Evolutionary conservation across 2,113 vertebrate genomes (phyloP).

Genomic region (Notothenia coriiceps): DNA sequence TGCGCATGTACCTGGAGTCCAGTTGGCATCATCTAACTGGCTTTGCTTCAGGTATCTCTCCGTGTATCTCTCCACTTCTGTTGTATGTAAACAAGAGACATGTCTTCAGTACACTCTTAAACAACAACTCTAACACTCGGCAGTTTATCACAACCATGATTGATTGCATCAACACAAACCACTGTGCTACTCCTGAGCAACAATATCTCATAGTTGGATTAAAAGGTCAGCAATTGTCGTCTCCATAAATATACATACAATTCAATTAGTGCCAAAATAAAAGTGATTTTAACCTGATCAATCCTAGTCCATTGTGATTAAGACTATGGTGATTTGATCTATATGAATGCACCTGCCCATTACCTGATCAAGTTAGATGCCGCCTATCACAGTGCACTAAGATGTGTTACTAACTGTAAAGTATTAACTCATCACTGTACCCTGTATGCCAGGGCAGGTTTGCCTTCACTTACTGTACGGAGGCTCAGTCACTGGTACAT

Average conservation of each 20-base stretch:
- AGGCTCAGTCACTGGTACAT: too few relatives aligned
- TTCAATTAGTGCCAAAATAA: not conserved
- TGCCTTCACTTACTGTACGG: too few relatives aligned
- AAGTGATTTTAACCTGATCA: too few relatives aligned
- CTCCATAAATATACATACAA: not conserved
- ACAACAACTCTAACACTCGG: not conserved
- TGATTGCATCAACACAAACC: not conserved
- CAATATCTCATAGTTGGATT: not conserved
- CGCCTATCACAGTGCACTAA: too few relatives aligned
- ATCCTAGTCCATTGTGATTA: not conserved
- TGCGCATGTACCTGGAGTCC: constrained; percentile 87
- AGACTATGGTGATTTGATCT: too few relatives aligned
- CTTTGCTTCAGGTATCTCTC: constrained; percentile 85
- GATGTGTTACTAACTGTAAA: too few relatives aligned
- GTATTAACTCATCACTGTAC: too few relatives aligned
- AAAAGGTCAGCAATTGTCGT: not conserved
- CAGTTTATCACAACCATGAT: not conserved
- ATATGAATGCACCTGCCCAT: too few relatives aligned
- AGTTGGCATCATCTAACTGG: constrained; percentile 70
- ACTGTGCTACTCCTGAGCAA: not conserved
- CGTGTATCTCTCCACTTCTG: constrained; percentile 90
- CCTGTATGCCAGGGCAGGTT: too few relatives aligned
- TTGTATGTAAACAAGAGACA: constrained; percentile 50
- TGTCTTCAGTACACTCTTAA: not conserved
- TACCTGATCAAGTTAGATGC: too few relatives aligned